These are phyloP conservation scores for Thaumetopoea pityocampa DNA, from an alignment of 1,140 invertebrate genomes.

Conservation along the genomic window DNA sequence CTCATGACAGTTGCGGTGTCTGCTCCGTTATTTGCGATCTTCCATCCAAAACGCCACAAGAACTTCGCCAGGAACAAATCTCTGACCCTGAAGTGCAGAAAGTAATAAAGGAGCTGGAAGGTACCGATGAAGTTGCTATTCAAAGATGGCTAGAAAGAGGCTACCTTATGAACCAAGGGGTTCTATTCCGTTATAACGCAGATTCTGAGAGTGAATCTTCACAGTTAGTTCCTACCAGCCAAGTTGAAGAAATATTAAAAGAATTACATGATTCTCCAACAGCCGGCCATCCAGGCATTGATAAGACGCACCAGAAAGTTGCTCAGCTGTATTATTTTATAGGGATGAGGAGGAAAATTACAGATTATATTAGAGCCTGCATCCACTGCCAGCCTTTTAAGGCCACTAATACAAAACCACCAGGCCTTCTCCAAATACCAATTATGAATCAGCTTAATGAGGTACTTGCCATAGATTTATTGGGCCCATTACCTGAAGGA, in stretches of 20 bases:
- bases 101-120: constrained; percentile 6
- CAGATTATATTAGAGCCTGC: constrained; percentile 21
- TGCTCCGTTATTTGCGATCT: constrained; percentile 10
- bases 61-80: constrained; percentile 2
- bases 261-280: constrained; percentile 1
- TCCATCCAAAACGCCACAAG: neutral
- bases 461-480: constrained; percentile 23
- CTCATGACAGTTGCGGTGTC: constrained; percentile 2
- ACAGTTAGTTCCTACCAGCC: constrained; percentile 3
- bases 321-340: constrained; percentile 12
- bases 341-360: constrained; percentile 18
- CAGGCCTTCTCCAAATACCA: constrained; percentile 23
- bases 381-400: constrained; percentile 30
- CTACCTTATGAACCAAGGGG: constrained; percentile 6
- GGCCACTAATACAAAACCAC: constrained; percentile 28
- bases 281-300: too few species aligned
- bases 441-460: constrained; percentile 23
- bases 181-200: constrained; percentile 4
- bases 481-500: constrained; percentile 13
- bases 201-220: constrained; percentile 8
- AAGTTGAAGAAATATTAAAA: neutral
- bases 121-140: neutral
- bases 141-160: constrained; percentile 11
- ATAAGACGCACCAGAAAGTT: constrained; percentile 2
- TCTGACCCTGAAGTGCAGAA: constrained; percentile 7